Base-by-base conservation (phyloP, 1,140 invertebrate genomes). In the Nasonia giraulti region DNA sequence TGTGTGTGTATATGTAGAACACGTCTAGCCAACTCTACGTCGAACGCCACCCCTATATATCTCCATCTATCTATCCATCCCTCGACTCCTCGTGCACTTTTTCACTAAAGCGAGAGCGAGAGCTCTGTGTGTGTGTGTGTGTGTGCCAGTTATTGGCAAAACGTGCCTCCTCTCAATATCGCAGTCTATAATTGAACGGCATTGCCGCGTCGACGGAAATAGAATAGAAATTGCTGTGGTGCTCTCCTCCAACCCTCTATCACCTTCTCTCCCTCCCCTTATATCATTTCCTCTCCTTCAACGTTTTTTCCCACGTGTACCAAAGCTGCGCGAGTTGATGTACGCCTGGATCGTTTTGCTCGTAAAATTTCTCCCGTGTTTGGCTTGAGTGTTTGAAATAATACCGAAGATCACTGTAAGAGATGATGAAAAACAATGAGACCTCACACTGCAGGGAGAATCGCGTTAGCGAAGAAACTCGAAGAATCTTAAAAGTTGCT, bases 111-210 rank as follows among this genome's bases (percentile, higher is more conserved):
- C 47, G 33, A 37, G 33, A 37, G 74, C 40, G 27, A 27, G 27
- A 27, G 27, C 27, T 27, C 0, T 27, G 27, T 44, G 7, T 62
- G 77, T 66, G 76, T 47, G 1, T 27, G 27, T 44, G 7, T 62
- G 77, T 66, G 76, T 47, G 84, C 85, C 88, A 89, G 89, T 91
- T 91, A 91, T 91, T 90, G 90, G 89, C 86, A 89, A 90, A 90
- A 91, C 90, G 90, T 91, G 90, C 89, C 88, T 89, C 87, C 89
- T 89, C 88, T 62, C 55, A 62, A 91, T 91, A 91, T 90, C 90
- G 90, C 90, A 90, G 88, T 89, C 90, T 90, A 91, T 91, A 91
- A 91, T 91, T 91, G 89, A 91, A 91, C 88, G 89, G 87, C 89
- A 91, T 90, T 89, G 89, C 89, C 89, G 87, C 89, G 90, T 90